Evolutionary conservation across 2,113 vertebrate genomes (phyloP), one percentile per base, ranked within the genome.

Genomic region (Odontesthes bonariensis): DNA sequence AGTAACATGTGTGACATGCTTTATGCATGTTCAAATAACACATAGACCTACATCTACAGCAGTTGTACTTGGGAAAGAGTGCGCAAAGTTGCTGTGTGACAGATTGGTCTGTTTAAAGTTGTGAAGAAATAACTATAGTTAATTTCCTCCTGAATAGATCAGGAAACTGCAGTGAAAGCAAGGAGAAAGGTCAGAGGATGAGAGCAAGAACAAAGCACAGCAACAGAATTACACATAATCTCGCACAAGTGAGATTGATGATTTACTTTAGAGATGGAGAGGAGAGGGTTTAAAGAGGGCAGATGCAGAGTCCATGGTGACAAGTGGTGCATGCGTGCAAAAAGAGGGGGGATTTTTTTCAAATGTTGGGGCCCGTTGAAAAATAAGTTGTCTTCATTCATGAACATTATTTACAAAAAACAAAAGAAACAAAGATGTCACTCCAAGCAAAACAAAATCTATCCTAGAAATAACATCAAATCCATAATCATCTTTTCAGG

Each of bases 191-290:
- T 52, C 33, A 60, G 40, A 69, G 61, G 33, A 81, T 57, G 59
- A 54, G 60, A 47, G 32, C 54, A 61, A 57, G 32, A 65, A 59
- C 42, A 51, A 27, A 27, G 27, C 27, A 27, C 44, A 40, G 59
- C 22, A 55, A 74, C 27, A 27, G 27, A 27, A 3, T 27, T 27
- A 52, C 44, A 82, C 62, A 77, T 67, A 67, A 68, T 33, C 38
- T 61, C 19, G 46, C 59, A 63, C 60, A 85, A 88, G 79, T 52
- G 67, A 89, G 84, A 86, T 79, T 85, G 82, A 91, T 84, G 85
- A 78, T 60, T 67, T 1, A 1, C 19, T 35, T 49, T 56, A 42
- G 51, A 58, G 31, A 33, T n/a, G 46, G 33, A 75, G 38, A 59
- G 12, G 17, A 8, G 44, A 55, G 16, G 62, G 56, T 46, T 46